A percentile compares a stretch with the other conserved stretches of the same genome.
phyloP scores from a whole-genome alignment of 2,888 invertebrate species.

The Strigamia maritima region DNA sequence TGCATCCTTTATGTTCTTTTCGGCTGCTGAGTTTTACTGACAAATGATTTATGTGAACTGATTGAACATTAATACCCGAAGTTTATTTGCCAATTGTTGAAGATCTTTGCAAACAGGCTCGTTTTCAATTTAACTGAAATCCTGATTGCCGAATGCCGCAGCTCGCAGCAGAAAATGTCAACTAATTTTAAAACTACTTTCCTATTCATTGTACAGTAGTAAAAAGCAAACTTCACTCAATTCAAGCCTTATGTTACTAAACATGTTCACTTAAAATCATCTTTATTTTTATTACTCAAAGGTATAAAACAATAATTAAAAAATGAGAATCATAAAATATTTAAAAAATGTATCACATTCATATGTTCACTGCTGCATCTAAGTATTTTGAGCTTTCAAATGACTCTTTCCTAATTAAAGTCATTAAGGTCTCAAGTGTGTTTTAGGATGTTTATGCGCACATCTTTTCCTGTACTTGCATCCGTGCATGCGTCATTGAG shows the following conservation, averaged over 20 bases:
- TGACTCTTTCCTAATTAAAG: slow-evolving; percentile 34
- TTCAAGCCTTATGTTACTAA: not conserved
- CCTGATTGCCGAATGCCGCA: too few relatives aligned
- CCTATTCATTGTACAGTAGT: too few relatives aligned
- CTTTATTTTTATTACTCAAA: slow-evolving; percentile 13
- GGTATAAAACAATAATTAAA: slow-evolving; percentile 17
- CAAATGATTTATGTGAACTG: too few relatives aligned
- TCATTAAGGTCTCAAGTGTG: slow-evolving; percentile 34
- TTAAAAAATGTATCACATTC: slow-evolving; percentile 31
- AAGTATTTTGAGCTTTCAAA: slow-evolving; percentile 35
- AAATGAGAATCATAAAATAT: slow-evolving; percentile 4
- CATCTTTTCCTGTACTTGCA: not conserved
- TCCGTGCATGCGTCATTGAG: not conserved
- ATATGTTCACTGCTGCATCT: slow-evolving; percentile 3
- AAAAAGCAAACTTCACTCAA: too few relatives aligned
- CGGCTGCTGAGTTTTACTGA: too few relatives aligned
- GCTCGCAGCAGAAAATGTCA: too few relatives aligned
- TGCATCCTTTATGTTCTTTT: too few relatives aligned
- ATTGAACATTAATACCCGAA: too few relatives aligned
- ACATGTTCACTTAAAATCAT: not conserved
- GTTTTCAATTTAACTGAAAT: too few relatives aligned
- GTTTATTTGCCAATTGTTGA: too few relatives aligned
- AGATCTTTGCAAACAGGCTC: too few relatives aligned
- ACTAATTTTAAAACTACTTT: too few relatives aligned
- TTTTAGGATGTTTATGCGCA: slow-evolving; percentile 21